Evolutionary conservation across 2,797 vertebrate genomes (phyloP).

Genomic region (Peromyscus aztecus): DNA sequence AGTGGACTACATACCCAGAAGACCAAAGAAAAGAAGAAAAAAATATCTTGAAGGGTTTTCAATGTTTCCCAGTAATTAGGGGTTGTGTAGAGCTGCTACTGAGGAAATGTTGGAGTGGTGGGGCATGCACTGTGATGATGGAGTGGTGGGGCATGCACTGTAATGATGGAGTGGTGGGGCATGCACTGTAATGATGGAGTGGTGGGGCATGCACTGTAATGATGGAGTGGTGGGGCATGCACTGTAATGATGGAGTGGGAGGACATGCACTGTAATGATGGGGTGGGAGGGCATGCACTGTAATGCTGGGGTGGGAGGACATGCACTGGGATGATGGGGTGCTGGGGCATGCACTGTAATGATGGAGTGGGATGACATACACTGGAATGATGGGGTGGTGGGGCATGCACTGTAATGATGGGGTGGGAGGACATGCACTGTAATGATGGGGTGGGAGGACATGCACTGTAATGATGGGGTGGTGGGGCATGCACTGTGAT

Average conservation of each 20-base stretch:
- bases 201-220: background rate
- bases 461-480: background rate
- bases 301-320: background rate
- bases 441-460: background rate
- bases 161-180: background rate
- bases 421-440: background rate
- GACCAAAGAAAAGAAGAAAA: background rate
- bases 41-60: background rate
- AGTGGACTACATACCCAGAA: background rate
- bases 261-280: background rate
- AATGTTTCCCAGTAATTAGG: background rate
- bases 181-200: background rate
- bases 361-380: background rate
- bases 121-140: accelerated
- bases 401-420: background rate
- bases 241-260: background rate
- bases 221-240: background rate
- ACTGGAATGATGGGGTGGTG: background rate
- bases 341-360: background rate
- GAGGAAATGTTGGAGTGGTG: background rate
- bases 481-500: too few species aligned
- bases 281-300: background rate
- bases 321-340: background rate
- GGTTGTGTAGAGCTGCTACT: background rate
- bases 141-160: background rate